Percentiles rank a stretch among this genome's conserved stretches.
Evolutionary conservation across 2,888 invertebrate species (phyloP).

Genomic region (Campoplex nolae): DNA sequence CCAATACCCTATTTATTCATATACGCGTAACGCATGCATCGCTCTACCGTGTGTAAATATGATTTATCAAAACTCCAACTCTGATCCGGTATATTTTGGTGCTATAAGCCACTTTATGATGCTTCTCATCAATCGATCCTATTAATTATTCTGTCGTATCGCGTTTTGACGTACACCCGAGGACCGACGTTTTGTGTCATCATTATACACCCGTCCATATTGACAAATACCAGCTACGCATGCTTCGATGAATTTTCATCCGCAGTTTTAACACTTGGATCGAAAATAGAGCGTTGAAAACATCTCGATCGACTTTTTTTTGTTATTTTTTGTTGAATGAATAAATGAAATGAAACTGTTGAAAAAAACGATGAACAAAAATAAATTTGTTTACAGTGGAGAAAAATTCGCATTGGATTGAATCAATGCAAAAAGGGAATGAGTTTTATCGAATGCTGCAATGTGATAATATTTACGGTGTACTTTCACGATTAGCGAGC

Average conservation of each 20-base stretch:
- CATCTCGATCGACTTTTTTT: neutral
- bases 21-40: neutral
- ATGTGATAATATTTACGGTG: neutral
- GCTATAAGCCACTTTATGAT: conserved; percentile 8
- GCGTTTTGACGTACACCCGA: conserved; percentile 8
- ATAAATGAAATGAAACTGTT: too few relatives aligned
- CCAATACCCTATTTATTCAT: conserved; percentile 20
- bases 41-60: conserved; percentile 5
- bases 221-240: too few relatives aligned
- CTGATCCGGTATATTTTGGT: neutral
- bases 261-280: neutral
- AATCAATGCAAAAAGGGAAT: neutral
- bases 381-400: neutral
- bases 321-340: too few relatives aligned
- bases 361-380: neutral
- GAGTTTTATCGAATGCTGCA: neutral
- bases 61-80: conserved; percentile 21
- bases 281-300: neutral
- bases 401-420: neutral
- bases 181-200: conserved; percentile 4
- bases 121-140: neutral
- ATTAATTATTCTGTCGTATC: conserved; percentile 13
- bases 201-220: neutral
- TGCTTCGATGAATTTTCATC: neutral
- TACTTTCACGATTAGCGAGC: neutral